phyloP scores from a whole-genome alignment of 2,797 vertebrate species.

The Australoheros facetus region DNA sequence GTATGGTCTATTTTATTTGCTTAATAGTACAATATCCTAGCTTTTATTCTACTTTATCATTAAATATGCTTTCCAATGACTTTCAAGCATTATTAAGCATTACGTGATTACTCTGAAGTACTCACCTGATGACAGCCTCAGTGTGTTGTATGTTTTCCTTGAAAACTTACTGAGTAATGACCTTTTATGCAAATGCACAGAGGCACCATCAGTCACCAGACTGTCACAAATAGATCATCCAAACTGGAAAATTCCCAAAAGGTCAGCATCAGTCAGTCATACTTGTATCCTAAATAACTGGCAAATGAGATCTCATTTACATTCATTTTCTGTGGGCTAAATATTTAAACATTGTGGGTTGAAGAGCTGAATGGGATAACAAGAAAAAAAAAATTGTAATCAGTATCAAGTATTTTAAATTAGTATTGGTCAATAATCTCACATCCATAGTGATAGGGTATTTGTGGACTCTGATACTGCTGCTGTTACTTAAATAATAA shows the following conservation, averaged over 20 bases:
- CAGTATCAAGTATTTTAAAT: neutral
- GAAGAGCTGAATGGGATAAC: neutral
- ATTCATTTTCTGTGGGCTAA: neutral
- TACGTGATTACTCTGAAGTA: neutral
- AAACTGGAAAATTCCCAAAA: neutral
- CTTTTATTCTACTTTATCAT: neutral
- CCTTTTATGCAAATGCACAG: conserved; percentile 16
- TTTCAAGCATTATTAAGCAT: neutral
- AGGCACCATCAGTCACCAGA: neutral
- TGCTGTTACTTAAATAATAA: neutral
- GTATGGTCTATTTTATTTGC: neutral
- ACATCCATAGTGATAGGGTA: neutral
- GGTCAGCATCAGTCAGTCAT: neutral
- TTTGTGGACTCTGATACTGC: neutral
- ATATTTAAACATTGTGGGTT: neutral
- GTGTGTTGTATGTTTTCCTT: conserved; percentile 1
- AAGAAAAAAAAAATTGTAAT: neutral
- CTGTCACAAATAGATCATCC: neutral
- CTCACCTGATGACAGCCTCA: neutral
- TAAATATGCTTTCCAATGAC: neutral
- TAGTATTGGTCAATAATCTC: neutral
- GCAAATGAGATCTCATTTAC: neutral
- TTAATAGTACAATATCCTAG: neutral
- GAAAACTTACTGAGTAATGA: conserved; percentile 16
- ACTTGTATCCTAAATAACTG: neutral